A percentile compares a stretch with the other conserved stretches of the same genome.
These are phyloP conservation scores for Thermophis baileyi DNA, from an alignment of 2,113 vertebrate species.

Conservation along the genomic window DNA sequence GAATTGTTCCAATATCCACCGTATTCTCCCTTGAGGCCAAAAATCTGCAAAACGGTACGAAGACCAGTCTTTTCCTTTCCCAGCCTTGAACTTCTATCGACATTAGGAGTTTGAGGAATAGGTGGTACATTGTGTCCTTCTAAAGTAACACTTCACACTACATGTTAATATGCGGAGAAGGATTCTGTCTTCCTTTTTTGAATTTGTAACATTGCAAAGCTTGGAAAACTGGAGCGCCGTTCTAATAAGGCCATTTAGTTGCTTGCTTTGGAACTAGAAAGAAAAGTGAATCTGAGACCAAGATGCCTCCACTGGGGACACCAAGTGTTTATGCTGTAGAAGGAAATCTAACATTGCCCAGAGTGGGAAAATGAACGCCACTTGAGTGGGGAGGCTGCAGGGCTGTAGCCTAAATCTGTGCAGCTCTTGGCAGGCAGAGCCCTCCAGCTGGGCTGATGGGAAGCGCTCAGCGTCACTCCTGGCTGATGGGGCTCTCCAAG, in stretches of 20 bases:
- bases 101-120: not conserved
- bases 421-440: not conserved
- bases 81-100: not conserved
- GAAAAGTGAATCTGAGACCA: accelerated
- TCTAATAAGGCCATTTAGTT: not conserved
- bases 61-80: not conserved
- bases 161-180: not conserved
- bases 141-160: not conserved
- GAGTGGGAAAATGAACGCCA: not conserved
- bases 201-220: not conserved
- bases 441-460: accelerated
- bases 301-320: not conserved
- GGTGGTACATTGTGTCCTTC: not conserved
- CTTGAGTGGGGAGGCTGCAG: not conserved
- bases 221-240: not conserved
- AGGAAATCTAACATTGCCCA: accelerated
- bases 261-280: slow-evolving; percentile 22
- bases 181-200: not conserved
- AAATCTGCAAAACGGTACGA: not conserved
- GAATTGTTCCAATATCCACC: not conserved
- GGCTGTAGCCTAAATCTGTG: not conserved
- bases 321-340: not conserved
- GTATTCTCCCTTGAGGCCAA: not conserved
- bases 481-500: not conserved
- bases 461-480: not conserved